Conservation (phyloP, 1,140 invertebrate genomes). For the Dendroctonus valens region DNA sequence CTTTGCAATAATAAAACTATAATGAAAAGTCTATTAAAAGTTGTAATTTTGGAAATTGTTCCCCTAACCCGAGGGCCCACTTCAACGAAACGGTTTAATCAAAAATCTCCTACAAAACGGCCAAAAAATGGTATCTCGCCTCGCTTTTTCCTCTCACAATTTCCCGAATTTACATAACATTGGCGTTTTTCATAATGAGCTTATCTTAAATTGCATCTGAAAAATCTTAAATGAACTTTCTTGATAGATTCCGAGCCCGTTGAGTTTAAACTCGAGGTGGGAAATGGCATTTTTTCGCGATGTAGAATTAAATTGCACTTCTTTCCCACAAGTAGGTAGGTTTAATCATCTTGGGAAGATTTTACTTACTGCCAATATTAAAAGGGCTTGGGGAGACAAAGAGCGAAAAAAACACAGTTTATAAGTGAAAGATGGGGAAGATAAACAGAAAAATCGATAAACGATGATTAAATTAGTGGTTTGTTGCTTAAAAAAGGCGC, state of each 20-base stretch:
- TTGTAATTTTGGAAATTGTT: constrained; percentile 19
- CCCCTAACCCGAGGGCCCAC: neutral
- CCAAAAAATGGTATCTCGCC: constrained; percentile 7
- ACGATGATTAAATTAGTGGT: too few relatives aligned
- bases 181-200: constrained; percentile 13
- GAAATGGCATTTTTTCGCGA: too few relatives aligned
- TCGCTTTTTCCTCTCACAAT: constrained; percentile 10
- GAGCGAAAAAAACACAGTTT: too few relatives aligned
- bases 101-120: constrained; percentile 8
- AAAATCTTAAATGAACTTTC: constrained; percentile 15
- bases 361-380: too few relatives aligned
- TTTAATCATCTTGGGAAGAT: too few relatives aligned
- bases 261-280: too few relatives aligned
- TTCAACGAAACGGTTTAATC: constrained; percentile 4
- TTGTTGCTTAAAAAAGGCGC: too few relatives aligned
- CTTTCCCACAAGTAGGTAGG: too few relatives aligned
- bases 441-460: too few relatives aligned
- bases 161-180: constrained; percentile 21
- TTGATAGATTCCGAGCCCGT: neutral
- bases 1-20: constrained; percentile 11
- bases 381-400: too few relatives aligned
- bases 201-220: constrained; percentile 14
- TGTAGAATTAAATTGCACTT: too few relatives aligned
- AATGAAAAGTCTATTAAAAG: constrained; percentile 22
- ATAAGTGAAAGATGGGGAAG: too few relatives aligned